phyloP scores from a whole-genome alignment of 2,888 invertebrate genomes.

The Gari tellinella region DNA sequence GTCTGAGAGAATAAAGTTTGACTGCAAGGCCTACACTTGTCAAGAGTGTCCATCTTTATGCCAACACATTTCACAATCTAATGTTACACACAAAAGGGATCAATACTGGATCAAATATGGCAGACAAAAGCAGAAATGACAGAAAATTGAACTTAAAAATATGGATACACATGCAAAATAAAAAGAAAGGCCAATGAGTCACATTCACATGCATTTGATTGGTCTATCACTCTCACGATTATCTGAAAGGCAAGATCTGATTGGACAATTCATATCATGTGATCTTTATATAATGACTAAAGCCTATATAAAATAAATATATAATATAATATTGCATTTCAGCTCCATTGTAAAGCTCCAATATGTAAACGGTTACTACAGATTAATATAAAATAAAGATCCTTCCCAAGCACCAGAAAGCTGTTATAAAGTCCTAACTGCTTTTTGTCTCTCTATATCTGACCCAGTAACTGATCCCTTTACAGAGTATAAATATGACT shows the following conservation, averaged over 20 bases:
- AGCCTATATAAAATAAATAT: constrained; percentile 1
- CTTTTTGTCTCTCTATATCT: neutral
- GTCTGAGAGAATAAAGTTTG: too few species aligned
- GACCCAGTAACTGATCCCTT: neutral
- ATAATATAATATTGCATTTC: too few species aligned
- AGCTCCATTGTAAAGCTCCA: too few species aligned
- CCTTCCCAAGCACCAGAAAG: neutral
- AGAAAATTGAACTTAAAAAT: constrained; percentile 21
- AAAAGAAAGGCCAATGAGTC: constrained; percentile 5
- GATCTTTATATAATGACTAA: constrained; percentile 13
- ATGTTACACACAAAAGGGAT: constrained; percentile 58
- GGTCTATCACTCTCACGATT: constrained; percentile 8
- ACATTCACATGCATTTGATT: constrained; percentile 43
- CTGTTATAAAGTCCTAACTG: neutral
- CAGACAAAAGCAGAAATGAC: constrained; percentile 47
- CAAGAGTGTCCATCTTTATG: too few species aligned
- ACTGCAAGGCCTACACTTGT: too few species aligned
- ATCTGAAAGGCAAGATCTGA: constrained; percentile 9
- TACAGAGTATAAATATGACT: neutral
- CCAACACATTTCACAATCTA: too few species aligned
- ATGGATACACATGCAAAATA: constrained; percentile 18
- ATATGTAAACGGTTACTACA: too few species aligned
- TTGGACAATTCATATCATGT: constrained; percentile 50
- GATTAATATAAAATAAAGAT: neutral
- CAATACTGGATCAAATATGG: constrained; percentile 77